These are phyloP conservation scores for Hemiprocne comata DNA, from an alignment of 2,113 vertebrate genomes.

Conservation along the genomic window DNA sequence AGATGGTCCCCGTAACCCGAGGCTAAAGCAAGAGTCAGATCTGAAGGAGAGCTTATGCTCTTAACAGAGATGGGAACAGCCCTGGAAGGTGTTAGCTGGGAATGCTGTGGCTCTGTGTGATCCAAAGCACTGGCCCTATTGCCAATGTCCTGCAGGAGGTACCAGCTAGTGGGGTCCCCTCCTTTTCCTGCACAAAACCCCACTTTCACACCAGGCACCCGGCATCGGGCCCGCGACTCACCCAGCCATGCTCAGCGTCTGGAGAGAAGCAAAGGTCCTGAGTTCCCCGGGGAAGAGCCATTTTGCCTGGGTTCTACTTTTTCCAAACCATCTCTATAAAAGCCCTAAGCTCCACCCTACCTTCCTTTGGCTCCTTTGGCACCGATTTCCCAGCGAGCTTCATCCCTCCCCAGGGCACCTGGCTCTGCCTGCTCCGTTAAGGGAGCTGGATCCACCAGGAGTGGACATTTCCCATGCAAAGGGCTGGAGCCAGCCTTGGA, in stretches of 20 bases:
- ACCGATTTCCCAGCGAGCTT: neutral
- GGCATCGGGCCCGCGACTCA: neutral
- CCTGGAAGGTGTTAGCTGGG: neutral
- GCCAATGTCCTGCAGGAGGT: neutral
- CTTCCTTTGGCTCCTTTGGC: neutral
- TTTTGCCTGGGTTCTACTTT: neutral
- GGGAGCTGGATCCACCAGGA: rapidly evolving
- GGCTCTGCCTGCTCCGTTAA: neutral
- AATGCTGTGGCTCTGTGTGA: rapidly evolving
- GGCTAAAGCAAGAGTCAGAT: neutral
- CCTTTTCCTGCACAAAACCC: neutral
- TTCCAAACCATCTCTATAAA: neutral
- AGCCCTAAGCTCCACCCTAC: neutral
- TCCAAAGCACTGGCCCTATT: rapidly evolving
- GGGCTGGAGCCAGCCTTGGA: neutral
- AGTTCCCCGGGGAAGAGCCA: neutral
- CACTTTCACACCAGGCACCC: neutral
- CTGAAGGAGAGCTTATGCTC: neutral
- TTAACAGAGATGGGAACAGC: no score
- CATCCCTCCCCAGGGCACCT: neutral
- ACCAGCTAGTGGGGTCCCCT: neutral
- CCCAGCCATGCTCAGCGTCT: neutral
- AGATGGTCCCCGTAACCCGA: neutral
- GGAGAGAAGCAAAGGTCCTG: neutral
- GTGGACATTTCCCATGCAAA: neutral